Base-by-base conservation (phyloP, 2,888 invertebrate species). In the Eupithecia vulgata region DNA sequence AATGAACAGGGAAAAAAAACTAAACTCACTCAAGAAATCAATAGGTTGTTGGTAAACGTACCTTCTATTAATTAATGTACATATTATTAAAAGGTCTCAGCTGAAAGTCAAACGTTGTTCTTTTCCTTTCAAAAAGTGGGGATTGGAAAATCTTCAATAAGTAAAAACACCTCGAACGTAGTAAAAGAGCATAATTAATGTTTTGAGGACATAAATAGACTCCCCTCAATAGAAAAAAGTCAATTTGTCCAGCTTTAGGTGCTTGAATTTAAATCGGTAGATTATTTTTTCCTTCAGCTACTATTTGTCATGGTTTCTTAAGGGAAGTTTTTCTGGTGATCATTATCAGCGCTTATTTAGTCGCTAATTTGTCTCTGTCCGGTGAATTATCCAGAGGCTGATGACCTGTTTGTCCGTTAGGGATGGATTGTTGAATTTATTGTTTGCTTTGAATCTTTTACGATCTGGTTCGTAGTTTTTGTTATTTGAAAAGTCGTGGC, bases 321-420 rank as follows among this genome's bases (percentile, higher is more conserved):
- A 72, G 80, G 83, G 76, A 82, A 86, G 82, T 90, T 92, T 89
- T 89, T 88, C 81, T 81, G 78, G 78, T 75, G 90, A 91, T 92
- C 88, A 86, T 92, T 92, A 93, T 92, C 91, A 87, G 79, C 85
- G 88, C 84, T 91, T 92, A 91, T 91, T 91, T 90, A 87, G 85
- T 90, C 90, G 90, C 90, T 92, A 91, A 93, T 94, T 92, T 90
- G 86, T 92, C 92, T 90, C 86, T 90, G 91, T 91, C 90, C 82
- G 74, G 83, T 83, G 87, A 90, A 91, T 92, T 90, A 89, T 90
- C 88, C 84, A 83, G 78, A 78, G 75, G 82, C 81, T 79, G 79
- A 83, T 84, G 82, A 76, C 79, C 76, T 77, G 86, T 84, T 85
- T 83, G 81, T 83, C 78, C 34, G 61, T 21, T 68, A 57, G 37